Percentiles rank a stretch among this genome's conserved stretches.
Conservation (phyloP, 1,140 invertebrate species). For the Drosophila ogumai region DNA sequence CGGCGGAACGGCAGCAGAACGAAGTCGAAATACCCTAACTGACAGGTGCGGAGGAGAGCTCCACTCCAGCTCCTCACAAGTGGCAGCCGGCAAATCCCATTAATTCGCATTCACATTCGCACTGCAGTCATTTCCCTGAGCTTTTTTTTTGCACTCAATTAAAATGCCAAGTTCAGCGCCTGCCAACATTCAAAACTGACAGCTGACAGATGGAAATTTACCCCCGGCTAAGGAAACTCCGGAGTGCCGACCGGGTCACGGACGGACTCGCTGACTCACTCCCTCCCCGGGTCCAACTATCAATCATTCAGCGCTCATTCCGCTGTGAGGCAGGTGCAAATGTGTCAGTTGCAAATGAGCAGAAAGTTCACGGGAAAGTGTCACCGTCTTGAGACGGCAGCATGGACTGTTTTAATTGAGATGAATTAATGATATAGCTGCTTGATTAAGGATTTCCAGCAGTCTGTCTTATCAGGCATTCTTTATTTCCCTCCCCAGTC, state of each 20-base stretch:
- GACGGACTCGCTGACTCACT: conserved; percentile 35
- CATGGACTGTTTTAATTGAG: conserved; percentile 32
- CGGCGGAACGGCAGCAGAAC: conserved; percentile 1
- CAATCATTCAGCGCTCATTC: conserved; percentile 55
- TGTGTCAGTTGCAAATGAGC: conserved; percentile 54
- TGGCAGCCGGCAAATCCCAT: conserved; percentile 46
- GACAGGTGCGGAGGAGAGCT: neutral
- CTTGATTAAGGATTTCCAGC: conserved; percentile 24
- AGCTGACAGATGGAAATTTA: conserved; percentile 71
- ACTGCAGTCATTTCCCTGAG: conserved; percentile 25
- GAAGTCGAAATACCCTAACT: conserved; percentile 11
- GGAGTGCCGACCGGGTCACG: conserved; percentile 40
- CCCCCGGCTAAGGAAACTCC: conserved; percentile 29
- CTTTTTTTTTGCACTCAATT: conserved; percentile 63
- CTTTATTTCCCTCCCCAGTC: neutral
- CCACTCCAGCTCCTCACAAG: conserved; percentile 9
- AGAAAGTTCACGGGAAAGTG: conserved; percentile 44
- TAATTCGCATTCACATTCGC: conserved; percentile 43
- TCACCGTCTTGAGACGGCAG: conserved; percentile 26
- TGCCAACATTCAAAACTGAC: conserved; percentile 68
- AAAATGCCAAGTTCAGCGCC: conserved; percentile 77
- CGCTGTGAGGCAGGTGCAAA: conserved; percentile 59
- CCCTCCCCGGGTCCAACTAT: conserved; percentile 40
- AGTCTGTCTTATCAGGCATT: too few relatives aligned
- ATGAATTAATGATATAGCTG: conserved; percentile 37